Evolutionary conservation across 2,113 vertebrate genomes (phyloP), one percentile per base, ranked within the genome.

Genomic region (Charadrius vociferus): DNA sequence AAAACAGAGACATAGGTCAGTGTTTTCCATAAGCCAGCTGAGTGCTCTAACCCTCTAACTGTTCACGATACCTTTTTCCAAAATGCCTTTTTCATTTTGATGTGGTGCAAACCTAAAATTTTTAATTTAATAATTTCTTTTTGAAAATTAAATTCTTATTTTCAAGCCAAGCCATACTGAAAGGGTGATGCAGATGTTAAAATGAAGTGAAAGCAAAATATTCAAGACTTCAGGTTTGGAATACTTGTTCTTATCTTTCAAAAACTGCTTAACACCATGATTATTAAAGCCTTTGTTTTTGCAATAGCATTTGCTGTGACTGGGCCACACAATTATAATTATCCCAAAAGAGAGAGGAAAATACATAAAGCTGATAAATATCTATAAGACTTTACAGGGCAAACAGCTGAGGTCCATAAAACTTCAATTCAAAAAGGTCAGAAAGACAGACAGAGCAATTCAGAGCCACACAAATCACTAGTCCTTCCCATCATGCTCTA

Each of bases 381-480:
- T 92, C 39, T 29, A 4, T 32, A 53, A 80, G 53, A 14, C 20
- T 67, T 81, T 81, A 74, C 67, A 93, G n/a, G 32, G 50, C 32
- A 90, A 86, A 83, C 45, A 90, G 49, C 50, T 86, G 62, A 94
- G 45, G 50, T 93, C 41, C 59, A 81, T 90, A 94, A 93, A 95
- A 81, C 32, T 77, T 96, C 58, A 72, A 63, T 94, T 93, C 67
- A 67, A 16, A 96, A 96, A 83, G 66, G 78, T 95, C 90, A 96
- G 74, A 71, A 67, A 86, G 39, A 67, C 23, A 91, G 62, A 70
- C 16, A 90, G 50, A 85, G 53, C 52, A 83, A 88, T 92, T 93
- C 62, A 80, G 59, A 93, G 39, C 14, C 41, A 26, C 45, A 83
- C 67, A 92, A 94, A 96, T 94, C 88, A 96, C 62, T 30, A 47